Conservation (phyloP, 2,888 invertebrate genomes). For the Philereme vetulata region DNA sequence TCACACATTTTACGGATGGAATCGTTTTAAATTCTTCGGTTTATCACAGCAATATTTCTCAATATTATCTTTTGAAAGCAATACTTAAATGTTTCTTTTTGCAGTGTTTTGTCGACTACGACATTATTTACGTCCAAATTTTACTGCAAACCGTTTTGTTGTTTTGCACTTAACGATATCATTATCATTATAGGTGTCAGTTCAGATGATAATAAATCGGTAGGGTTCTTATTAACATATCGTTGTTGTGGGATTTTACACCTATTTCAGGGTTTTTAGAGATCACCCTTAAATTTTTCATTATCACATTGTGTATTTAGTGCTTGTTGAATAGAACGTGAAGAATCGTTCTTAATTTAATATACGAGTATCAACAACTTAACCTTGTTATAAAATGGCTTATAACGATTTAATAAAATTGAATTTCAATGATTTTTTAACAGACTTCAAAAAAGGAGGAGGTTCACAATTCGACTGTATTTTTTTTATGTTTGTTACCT, state of each 20-base stretch:
- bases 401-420: too few species aligned
- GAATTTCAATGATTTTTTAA: too few species aligned
- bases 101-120: slow-evolving; percentile 17
- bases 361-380: too few species aligned
- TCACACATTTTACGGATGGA: slow-evolving; percentile 1
- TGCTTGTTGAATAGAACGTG: too few species aligned
- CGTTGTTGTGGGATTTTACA: not conserved
- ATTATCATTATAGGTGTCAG: slow-evolving; percentile 16
- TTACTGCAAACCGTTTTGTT: slow-evolving; percentile 30
- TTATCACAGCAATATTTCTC: slow-evolving; percentile 19
- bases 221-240: slow-evolving; percentile 5
- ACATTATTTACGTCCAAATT: slow-evolving; percentile 21
- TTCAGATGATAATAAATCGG: slow-evolving; percentile 12
- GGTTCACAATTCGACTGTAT: too few species aligned
- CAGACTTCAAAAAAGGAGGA: too few species aligned
- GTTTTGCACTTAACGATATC: slow-evolving; percentile 23
- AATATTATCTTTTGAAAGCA: slow-evolving; percentile 16
- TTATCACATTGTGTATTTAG: too few species aligned
- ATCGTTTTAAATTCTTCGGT: slow-evolving; percentile 19
- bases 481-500: too few species aligned
- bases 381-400: too few species aligned
- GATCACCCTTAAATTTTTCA: too few species aligned
- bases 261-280: too few species aligned
- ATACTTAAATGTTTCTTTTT: slow-evolving; percentile 17
- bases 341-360: too few species aligned